Percentiles rank a stretch among this genome's conserved stretches.
Evolutionary conservation across 2,797 vertebrate species (phyloP).

Genomic region (Orientallactaga sibirica): DNA sequence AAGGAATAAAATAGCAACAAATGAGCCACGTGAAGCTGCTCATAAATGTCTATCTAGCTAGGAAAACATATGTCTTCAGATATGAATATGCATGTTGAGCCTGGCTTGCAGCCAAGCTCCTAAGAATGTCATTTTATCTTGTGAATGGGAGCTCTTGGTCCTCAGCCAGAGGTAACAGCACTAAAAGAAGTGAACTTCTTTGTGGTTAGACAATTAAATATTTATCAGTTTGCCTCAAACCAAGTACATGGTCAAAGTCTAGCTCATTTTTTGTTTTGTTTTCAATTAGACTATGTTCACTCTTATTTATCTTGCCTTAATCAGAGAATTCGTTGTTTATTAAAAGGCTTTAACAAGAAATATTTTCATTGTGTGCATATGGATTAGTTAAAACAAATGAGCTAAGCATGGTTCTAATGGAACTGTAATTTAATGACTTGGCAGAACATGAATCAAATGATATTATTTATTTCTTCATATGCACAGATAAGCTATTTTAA

Average conservation of each 20-base stretch:
- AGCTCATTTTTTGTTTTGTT: constrained; percentile 61
- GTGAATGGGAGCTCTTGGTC: background rate
- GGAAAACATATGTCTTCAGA: constrained; percentile 46
- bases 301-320: constrained; percentile 60
- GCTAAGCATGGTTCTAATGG: constrained; percentile 33
- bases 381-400: constrained; percentile 26
- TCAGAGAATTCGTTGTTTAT: constrained; percentile 56
- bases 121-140: constrained; percentile 14
- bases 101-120: background rate
- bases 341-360: constrained; percentile 44
- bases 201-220: constrained; percentile 58
- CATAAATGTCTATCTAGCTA: constrained; percentile 35
- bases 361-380: background rate
- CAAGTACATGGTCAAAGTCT: constrained; percentile 27
- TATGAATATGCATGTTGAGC: constrained; percentile 28
- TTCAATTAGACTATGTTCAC: constrained; percentile 26
- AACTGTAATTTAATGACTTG: background rate
- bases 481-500: constrained; percentile 39
- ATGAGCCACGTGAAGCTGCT: constrained; percentile 1
- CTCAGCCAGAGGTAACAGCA: constrained; percentile 10
- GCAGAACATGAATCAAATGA: background rate
- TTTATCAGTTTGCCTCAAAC: constrained; percentile 60
- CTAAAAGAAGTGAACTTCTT: constrained; percentile 30
- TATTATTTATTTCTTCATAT: background rate
- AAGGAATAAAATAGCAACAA: constrained; percentile 60